phyloP scores from a whole-genome alignment of 2,888 invertebrate species.

The Troglohyphantes excavatus region DNA sequence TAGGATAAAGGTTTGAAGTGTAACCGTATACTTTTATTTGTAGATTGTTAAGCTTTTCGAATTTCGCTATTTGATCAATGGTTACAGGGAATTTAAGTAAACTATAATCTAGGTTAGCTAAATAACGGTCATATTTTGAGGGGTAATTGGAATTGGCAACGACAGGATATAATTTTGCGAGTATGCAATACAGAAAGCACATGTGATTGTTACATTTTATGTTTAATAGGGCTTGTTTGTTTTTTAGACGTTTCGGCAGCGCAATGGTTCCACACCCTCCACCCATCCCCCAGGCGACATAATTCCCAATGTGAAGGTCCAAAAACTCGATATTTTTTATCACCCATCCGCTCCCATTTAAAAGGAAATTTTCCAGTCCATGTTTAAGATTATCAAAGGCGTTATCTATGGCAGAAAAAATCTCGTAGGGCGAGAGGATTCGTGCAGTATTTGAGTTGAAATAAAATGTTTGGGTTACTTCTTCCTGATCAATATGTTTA shows the following conservation, averaged over 20 bases:
- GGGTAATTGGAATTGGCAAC: background rate
- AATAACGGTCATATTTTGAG: background rate
- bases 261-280: background rate
- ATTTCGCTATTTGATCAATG: background rate
- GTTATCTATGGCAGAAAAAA: background rate
- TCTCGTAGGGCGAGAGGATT: background rate
- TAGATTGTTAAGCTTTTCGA: background rate
- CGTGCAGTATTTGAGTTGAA: constrained; percentile 7
- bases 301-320: background rate
- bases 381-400: background rate
- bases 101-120: background rate
- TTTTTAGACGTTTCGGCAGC: background rate
- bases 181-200: background rate
- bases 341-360: background rate
- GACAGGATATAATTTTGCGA: background rate
- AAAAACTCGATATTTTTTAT: background rate
- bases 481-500: too few relatives aligned
- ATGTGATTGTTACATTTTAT: background rate
- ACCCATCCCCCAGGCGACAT: background rate
- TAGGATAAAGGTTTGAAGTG: background rate
- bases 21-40: constrained; percentile 8
- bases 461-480: background rate
- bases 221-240: background rate
- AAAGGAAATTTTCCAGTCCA: background rate
- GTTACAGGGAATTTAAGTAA: background rate